phyloP scores from a whole-genome alignment of 2,888 invertebrate species.

The Drosophila infuscata region DNA sequence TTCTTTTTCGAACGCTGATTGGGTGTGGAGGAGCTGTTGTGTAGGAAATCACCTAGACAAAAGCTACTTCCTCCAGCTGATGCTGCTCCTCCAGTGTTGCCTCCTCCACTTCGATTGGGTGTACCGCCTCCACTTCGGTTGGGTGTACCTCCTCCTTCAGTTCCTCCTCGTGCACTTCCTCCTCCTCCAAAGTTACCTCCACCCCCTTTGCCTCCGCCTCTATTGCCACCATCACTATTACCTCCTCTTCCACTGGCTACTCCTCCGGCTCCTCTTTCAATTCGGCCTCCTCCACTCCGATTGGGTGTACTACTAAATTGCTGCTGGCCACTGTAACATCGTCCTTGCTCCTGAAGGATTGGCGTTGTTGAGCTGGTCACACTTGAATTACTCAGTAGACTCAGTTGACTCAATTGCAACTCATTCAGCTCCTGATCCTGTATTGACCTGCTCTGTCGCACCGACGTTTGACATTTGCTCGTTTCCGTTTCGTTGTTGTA shows the following conservation, averaged over 20 bases:
- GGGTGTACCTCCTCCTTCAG: constrained; percentile 43
- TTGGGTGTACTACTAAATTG: constrained; percentile 64
- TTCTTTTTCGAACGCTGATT: constrained; percentile 68
- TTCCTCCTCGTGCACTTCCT: constrained; percentile 28
- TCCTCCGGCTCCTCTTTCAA: background rate
- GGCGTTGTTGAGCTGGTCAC: constrained; percentile 48
- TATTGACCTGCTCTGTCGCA: constrained; percentile 29
- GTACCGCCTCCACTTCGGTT: constrained; percentile 37
- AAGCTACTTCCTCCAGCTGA: constrained; percentile 54
- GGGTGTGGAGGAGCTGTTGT: constrained; percentile 48
- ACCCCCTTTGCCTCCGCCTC: background rate
- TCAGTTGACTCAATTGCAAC: constrained; percentile 37
- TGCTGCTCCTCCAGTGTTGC: constrained; percentile 28
- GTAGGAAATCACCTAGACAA: constrained; percentile 83
- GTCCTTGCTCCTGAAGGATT: constrained; percentile 43
- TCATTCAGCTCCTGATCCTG: constrained; percentile 42
- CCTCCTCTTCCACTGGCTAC: background rate
- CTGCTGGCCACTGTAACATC: constrained; percentile 39
- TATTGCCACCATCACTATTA: background rate
- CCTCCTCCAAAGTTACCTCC: background rate
- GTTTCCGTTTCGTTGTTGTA: constrained; percentile 61
- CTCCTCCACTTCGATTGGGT: too few species aligned
- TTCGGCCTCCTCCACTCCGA: constrained; percentile 47
- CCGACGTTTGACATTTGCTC: constrained; percentile 67
- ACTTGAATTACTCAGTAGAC: constrained; percentile 42